phyloP scores from a whole-genome alignment of 2,113 vertebrate genomes.

The Cyphomyrus discorhynchus region DNA sequence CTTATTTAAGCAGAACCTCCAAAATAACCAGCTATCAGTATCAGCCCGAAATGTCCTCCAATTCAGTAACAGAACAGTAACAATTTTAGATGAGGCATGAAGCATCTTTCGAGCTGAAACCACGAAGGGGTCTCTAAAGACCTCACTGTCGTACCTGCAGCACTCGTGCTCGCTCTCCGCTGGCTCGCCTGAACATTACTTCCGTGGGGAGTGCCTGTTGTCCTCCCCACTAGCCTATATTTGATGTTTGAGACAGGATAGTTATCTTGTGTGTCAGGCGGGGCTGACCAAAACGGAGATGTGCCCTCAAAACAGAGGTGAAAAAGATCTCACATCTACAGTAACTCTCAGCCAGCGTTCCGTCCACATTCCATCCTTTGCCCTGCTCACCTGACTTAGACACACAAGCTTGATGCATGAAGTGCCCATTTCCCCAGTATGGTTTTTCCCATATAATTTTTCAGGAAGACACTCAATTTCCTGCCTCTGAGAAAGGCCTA shows the following conservation, averaged over 20 bases:
- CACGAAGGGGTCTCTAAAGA: neutral
- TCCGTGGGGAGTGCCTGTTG: no score
- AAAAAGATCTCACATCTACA: neutral
- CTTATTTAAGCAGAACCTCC: neutral
- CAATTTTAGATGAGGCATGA: neutral
- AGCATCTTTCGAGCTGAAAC: neutral
- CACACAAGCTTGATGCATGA: neutral
- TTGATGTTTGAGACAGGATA: no score
- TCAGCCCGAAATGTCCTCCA: no score
- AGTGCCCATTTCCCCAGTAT: neutral
- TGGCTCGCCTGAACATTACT: neutral
- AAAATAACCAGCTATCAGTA: neutral
- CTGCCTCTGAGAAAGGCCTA: neutral
- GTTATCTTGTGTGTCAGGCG: no score
- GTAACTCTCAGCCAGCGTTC: neutral
- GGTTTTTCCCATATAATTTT: neutral
- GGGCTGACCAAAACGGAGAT: no score
- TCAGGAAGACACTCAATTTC: neutral
- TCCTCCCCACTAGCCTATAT: no score
- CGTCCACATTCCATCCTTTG: neutral
- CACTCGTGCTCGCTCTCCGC: neutral
- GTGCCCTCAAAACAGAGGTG: neutral
- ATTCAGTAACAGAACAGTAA: neutral
- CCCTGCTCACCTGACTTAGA: neutral
- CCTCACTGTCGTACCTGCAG: neutral